phyloP scores from a whole-genome alignment of 2,888 invertebrate species.

The Tipula helvola region DNA sequence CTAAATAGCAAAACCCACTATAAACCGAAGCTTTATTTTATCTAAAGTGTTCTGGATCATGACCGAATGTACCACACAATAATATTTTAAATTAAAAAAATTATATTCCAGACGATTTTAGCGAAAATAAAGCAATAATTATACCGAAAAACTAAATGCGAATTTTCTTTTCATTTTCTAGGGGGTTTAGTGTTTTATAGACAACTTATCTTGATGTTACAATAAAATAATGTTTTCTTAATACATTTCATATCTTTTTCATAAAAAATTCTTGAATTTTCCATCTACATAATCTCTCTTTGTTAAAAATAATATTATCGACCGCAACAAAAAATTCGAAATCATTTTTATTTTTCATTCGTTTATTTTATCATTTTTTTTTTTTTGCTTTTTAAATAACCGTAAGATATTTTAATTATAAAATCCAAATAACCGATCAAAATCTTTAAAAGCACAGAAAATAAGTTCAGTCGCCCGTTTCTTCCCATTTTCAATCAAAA shows the following conservation, averaged over 20 bases:
- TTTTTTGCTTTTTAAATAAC: not conserved
- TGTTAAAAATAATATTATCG: not conserved
- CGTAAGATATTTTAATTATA: slow-evolving; percentile 4
- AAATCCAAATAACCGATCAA: not conserved
- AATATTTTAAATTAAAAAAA: too few relatives aligned
- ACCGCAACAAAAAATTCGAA: not conserved
- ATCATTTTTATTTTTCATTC: not conserved
- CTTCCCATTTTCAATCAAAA: not conserved
- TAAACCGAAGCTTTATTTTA: too few relatives aligned
- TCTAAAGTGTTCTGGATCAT: too few relatives aligned
- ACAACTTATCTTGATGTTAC: too few relatives aligned
- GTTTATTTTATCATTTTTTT: not conserved
- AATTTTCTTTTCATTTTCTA: too few relatives aligned
- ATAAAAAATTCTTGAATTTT: not conserved
- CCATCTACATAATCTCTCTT: not conserved
- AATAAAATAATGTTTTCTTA: too few relatives aligned
- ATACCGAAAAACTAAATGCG: too few relatives aligned
- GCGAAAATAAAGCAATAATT: too few relatives aligned
- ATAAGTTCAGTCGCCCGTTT: not conserved
- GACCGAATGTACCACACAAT: too few relatives aligned
- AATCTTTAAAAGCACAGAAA: not conserved
- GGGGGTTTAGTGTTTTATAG: too few relatives aligned
- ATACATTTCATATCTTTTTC: not conserved
- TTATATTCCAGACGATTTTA: too few relatives aligned
- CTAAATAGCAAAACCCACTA: too few relatives aligned